These are phyloP conservation scores for Diplodus sargus DNA, from an alignment of 2,797 vertebrate species.

Conservation along the genomic window DNA sequence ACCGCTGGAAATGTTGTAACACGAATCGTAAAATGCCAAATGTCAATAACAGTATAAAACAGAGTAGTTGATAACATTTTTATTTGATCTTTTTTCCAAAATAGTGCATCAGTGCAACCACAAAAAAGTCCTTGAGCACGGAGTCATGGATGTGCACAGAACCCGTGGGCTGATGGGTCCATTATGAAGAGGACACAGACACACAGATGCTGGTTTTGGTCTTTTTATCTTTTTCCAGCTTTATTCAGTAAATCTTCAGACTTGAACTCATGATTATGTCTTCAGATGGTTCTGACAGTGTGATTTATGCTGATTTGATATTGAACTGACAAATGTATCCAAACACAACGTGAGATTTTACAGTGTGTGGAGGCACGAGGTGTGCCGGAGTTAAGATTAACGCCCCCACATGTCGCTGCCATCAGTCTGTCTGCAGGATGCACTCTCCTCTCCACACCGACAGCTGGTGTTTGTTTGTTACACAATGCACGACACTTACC, in stretches of 20 bases:
- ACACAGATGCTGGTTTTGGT: not conserved
- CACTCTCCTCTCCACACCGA: not conserved
- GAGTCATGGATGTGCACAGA: no score
- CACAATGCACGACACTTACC: slow-evolving; percentile 26
- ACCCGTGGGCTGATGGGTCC: no score
- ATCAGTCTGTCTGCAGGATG: not conserved
- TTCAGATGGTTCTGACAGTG: not conserved
- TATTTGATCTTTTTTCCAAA: no score
- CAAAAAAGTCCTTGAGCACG: no score
- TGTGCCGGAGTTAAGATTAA: not conserved
- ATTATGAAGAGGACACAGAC: no score
- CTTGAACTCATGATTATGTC: not conserved
- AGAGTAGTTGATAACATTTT: no score
- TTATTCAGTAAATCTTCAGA: not conserved
- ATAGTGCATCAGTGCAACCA: no score
- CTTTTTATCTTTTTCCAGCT: not conserved
- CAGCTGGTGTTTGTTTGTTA: slow-evolving; percentile 22
- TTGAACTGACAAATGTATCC: not conserved
- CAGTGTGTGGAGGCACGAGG: not conserved
- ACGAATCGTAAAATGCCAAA: no score
- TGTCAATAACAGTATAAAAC: no score
- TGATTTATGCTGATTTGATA: not conserved
- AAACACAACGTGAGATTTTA: not conserved
- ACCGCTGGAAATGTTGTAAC: no score
- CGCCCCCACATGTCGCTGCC: not conserved